Evolutionary conservation across 53 echinoderm and acorn worm genomes (phyloP).

Genomic region (Astropecten irregularis): DNA sequence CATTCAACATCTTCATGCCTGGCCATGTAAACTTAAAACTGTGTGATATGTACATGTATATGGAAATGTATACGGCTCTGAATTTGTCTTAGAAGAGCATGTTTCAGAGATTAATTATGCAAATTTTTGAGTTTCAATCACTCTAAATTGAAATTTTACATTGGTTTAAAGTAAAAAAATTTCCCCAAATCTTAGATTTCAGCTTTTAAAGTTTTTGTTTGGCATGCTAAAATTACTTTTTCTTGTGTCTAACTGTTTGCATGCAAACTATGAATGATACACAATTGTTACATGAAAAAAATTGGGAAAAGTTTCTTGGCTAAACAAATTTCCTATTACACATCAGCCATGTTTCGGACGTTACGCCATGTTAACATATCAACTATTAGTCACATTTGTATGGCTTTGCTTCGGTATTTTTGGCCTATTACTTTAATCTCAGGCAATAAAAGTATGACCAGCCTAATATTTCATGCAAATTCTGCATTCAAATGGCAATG

Average conservation of each 20-base stretch:
- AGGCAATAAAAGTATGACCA: not conserved
- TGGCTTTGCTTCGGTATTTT: not conserved
- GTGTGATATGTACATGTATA: no score
- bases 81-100: not conserved
- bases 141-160: not conserved
- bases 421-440: not conserved
- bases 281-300: not conserved
- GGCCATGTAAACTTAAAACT: no score
- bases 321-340: not conserved
- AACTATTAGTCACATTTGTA: not conserved
- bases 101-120: not conserved
- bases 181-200: not conserved
- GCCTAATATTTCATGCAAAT: not conserved
- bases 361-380: not conserved
- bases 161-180: not conserved
- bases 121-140: not conserved
- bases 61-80: no score
- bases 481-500: not conserved
- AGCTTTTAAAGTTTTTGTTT: not conserved
- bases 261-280: not conserved
- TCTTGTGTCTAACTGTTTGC: not conserved
- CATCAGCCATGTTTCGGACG: not conserved
- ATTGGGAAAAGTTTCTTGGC: not conserved
- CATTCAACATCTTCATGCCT: no score
- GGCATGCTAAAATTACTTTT: not conserved